Base-by-base conservation (phyloP, 2,888 invertebrate species). In the Pollenia angustigena region DNA sequence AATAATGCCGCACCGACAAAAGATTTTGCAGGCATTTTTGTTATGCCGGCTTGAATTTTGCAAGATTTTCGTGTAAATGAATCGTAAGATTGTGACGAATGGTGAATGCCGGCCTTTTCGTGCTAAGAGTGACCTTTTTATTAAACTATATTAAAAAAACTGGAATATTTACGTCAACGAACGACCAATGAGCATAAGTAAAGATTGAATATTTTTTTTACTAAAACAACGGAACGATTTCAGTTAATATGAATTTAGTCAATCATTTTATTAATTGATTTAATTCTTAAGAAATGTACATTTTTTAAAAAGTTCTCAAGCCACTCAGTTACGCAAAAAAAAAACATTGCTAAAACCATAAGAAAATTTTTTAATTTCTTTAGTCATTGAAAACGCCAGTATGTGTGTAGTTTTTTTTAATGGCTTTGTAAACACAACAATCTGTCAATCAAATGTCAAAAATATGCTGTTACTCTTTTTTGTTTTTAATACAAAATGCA, bases 361-460 rank as follows among this genome's bases (percentile, higher is more conserved):
- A 71, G 40, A 56, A 56, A 11, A n/a, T 78, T 56, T 56, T 46
- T 44, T 42, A 18, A 52, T 60, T 60, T 54, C 44, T 62, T 71
- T 42, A 58, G 48, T 42, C 9, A 18, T 6, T 32, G 9, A 66
- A 32, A 69, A n/a, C 14, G 6, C 9, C 2, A 32, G 44, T 71
- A 40, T n/a, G 14, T 42, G 32, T 40, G 46, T 9, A 48, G 44
- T 16, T 12, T 46, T 62, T 62, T 71, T 40, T 62, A 64, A 76
- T 69, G 82, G 54, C 68, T 75, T 46, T 82, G 82, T 82, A 82
- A 82, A 82, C 46, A 76, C 52, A 82, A 54, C 75, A 60, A 69
- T 68, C 75, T 82, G 82, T 82, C 82, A 82, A 76, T 82, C 75
- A 82, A 69, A 62, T 62, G 82, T 76, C 75, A 69, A 11, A 76